These are phyloP conservation scores for Archilochus colubris DNA, from an alignment of 2,113 vertebrate species.

Conservation along the genomic window DNA sequence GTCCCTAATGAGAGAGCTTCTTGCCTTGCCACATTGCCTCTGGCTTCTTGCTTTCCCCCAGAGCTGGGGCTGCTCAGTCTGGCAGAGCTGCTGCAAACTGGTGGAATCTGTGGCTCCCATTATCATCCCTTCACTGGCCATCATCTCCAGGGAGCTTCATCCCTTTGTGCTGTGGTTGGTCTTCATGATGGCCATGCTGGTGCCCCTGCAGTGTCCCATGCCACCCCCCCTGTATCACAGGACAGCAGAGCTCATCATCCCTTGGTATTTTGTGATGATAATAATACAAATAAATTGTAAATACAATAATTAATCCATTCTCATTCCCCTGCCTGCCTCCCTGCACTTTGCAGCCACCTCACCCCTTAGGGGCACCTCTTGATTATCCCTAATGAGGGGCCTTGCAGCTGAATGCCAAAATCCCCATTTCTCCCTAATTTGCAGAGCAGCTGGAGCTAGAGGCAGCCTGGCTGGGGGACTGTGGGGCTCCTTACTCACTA, in stretches of 20 bases:
- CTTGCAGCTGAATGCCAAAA: conserved; percentile 36
- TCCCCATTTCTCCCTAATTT: conserved; percentile 5
- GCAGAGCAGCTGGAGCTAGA: background rate
- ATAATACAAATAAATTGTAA: no score
- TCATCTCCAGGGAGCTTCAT: background rate
- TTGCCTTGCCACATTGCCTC: background rate
- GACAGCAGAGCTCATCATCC: background rate
- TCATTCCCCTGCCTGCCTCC: conserved; percentile 12
- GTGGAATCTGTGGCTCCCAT: background rate
- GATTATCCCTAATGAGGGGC: conserved; percentile 37
- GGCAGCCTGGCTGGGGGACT: background rate
- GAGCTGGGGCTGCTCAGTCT: background rate
- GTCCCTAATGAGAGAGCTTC: background rate
- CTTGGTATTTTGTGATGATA: conserved; percentile 48
- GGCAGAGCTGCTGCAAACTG: background rate
- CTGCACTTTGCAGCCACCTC: background rate
- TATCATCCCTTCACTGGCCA: background rate
- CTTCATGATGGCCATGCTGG: background rate
- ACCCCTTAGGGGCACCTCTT: background rate
- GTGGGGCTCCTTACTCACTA: background rate
- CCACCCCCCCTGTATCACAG: background rate
- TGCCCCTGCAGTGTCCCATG: background rate
- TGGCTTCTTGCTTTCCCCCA: background rate
- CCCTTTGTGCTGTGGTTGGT: background rate
- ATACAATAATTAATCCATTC: conserved; percentile 47